Base-by-base conservation (phyloP, 23 tunicate species). In the Halocynthia roretzi region DNA sequence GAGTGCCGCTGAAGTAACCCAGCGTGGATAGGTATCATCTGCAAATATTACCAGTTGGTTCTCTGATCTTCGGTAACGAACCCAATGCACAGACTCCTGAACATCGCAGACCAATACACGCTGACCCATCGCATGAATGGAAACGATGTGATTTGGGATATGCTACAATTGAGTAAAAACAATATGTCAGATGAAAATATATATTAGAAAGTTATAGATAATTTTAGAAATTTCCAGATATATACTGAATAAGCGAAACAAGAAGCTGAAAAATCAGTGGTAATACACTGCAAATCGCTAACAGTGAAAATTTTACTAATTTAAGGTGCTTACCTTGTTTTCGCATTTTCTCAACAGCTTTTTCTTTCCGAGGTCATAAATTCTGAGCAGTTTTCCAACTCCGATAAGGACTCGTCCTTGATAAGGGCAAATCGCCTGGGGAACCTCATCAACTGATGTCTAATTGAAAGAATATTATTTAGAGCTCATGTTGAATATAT, bases 11-110 rank as follows among this genome's bases (percentile, higher is more conserved):
- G 96, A 72, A 6, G 99, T 88, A 52, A 85, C 87, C 99, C 99
- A 94, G 51, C 99, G 83, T 50, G 99, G 99, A 62, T 94, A 94
- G 6, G 99, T 94, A 67, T 94, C 99, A 58, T 94, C 99, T 40
- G 99, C 99, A 63, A 94, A 94, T 69, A 94, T 95, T 6, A 88
- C 94, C 40, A 94, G 73, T 67, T 94, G 99, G 71, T 94, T 94
- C 67, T 94, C 99, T 15, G 87, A 74, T 62, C 89, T 57, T 53
- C 99, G 62, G 84, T 94, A 94, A 58, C 94, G 75, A 19, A 94
- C 87, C 91, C 94, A 94, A 82, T 87, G 94, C 21, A 80, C 92
- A 9, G 95, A 88, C 61, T 94, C 99, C 53, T 94, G 99, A 76
- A 87, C 86, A 56, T 94, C 99, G 64, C 89, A 88, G 21, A 88